Conservation (phyloP, 2,888 invertebrate species). For the Monochamus alternatus region DNA sequence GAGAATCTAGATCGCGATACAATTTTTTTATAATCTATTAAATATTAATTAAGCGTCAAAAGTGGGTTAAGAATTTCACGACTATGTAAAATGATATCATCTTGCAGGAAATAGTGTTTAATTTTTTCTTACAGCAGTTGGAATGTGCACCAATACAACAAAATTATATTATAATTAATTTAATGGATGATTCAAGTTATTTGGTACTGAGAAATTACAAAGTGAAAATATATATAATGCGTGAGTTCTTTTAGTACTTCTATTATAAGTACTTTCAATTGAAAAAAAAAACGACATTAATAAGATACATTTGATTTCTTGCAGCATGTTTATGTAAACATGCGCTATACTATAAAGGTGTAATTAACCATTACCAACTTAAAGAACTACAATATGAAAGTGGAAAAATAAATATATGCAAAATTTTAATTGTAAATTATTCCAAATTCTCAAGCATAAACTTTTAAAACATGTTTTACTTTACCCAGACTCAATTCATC, state of each 20-base stretch:
- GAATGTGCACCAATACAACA: neutral
- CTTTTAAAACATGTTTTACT: too few relatives aligned
- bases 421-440: too few relatives aligned
- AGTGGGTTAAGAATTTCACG: constrained; percentile 18
- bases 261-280: too few relatives aligned
- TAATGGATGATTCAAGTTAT: neutral
- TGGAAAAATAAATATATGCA: too few relatives aligned
- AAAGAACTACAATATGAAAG: too few relatives aligned
- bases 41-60: constrained; percentile 13
- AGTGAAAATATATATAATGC: neutral
- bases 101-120: neutral
- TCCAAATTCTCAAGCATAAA: too few relatives aligned
- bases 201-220: neutral
- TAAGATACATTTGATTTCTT: too few relatives aligned
- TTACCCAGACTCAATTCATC: too few relatives aligned
- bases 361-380: too few relatives aligned
- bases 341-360: too few relatives aligned
- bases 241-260: neutral
- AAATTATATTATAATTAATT: neutral
- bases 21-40: constrained; percentile 12
- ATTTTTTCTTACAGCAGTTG: neutral
- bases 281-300: too few relatives aligned
- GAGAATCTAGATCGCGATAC: constrained; percentile 3
- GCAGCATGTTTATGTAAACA: too few relatives aligned
- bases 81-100: neutral